Evolutionary conservation across 1,140 invertebrate genomes (phyloP), one percentile per base, ranked within the genome.

Genomic region (Tetraneura akinire): DNA sequence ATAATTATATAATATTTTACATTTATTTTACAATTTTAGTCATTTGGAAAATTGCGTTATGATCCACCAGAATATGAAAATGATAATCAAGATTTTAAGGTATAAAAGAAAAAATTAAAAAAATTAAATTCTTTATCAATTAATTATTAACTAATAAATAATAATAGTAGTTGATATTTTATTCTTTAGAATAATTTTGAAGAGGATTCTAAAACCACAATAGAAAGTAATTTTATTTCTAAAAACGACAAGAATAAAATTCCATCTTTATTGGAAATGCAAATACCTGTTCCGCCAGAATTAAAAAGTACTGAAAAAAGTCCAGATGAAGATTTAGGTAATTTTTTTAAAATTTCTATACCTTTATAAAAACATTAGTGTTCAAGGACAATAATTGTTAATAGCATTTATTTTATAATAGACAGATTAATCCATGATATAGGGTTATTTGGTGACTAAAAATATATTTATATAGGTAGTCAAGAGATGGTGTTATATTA

Each of bases 211-310:
- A 78, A 78, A 78, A 9, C 55, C 8, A 5, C 18, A 1, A 29
- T 16, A 45, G 74, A 78, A 62, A 78, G 11, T 60, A 62, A 78
- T 60, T 78, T 62, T 78, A n/a, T 18, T 47, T 55, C 55, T 3
- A 78, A 78, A 62, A 78, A 11, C 47, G 74, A 78, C 45, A 78
- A 78, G 16, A 60, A 23, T 4, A 78, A 78, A 78, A 78, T 78
- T 18, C 74, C 74, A n/a, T 78, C 74, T 45, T 78, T 78, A 29
- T 78, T 78, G 9, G 74, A 78, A 47, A 78, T 78, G 74, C 55
- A 78, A 78, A 78, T 78, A 29, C 74, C 74, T 23, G 37, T 78
- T 23, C 74, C 74, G 26, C 53, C 37, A 10, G 74, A 55, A 60
- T 62, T 78, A 78, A 78, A 78, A 62, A 62, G 21, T 18, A 78